Evolutionary conservation across 37 sponge, comb jelly and placozoan genomes (phyloP).

Genomic region (Hormiphora californensis): DNA sequence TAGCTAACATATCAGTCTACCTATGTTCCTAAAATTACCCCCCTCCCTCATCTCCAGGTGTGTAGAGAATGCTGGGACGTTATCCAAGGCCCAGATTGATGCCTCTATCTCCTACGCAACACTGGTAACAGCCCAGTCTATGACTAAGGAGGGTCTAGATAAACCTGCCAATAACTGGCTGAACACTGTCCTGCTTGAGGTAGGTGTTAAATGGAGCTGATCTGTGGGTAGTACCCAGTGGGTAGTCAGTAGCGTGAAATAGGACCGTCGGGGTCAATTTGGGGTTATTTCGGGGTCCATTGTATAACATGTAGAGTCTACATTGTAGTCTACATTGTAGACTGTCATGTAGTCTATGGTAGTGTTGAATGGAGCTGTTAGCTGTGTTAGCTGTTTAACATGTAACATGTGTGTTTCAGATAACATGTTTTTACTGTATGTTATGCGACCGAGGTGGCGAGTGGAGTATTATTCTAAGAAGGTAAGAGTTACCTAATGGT

Average conservation of each 20-base stretch:
- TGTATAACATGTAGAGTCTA: too few species aligned
- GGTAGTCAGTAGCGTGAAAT: too few species aligned
- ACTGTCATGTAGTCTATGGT: too few species aligned
- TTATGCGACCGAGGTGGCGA: constrained; percentile 34
- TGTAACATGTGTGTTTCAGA: background rate
- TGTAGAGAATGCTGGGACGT: background rate
- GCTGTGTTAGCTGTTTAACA: too few species aligned
- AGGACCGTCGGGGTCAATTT: too few species aligned
- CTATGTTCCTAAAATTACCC: too few species aligned
- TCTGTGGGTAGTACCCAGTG: too few species aligned
- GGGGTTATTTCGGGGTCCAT: too few species aligned
- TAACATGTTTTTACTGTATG: constrained; percentile 36
- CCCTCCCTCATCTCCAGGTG: background rate
- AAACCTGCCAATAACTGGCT: constrained; percentile 34
- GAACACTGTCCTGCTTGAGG: constrained; percentile 6
- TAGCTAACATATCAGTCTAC: too few species aligned
- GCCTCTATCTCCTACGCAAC: background rate
- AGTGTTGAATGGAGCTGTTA: too few species aligned
- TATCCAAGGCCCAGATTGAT: constrained; percentile 14
- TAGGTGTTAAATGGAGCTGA: background rate
- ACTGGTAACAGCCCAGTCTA: background rate
- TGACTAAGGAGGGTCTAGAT: background rate
- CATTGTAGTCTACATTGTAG: too few species aligned
- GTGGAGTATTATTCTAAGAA: constrained; percentile 32
- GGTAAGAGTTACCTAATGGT: constrained; percentile 6